Base-by-base conservation (phyloP, 1,140 invertebrate genomes). In the Cylas formicarius region DNA sequence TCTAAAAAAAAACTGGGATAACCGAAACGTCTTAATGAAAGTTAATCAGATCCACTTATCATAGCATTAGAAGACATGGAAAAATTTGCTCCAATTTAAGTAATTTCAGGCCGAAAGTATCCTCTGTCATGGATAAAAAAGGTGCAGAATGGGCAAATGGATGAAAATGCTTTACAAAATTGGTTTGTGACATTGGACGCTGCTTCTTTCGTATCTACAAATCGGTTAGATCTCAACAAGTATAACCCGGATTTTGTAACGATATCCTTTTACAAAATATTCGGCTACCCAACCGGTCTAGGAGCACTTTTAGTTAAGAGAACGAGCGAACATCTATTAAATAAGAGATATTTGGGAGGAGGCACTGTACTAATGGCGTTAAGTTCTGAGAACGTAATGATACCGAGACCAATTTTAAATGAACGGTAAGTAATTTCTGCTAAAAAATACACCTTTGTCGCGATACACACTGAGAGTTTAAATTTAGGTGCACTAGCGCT, bases 211-310 rank as follows among this genome's bases (percentile, higher is more conserved):
- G 82, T 81, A 2, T 75, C 82, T n/a, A 90, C 86, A 20, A 89
- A 77, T 66, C 67, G 68, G 13, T 68, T 97, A 31, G 79, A 97
- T 72, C 70, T 97, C 27, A 72, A 73, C 0, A 43, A 58, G 9
- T 72, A 70, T 27, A 77, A 83, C 49, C 86, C 91, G 13, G 90
- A 97, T 68, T 97, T 96, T 74, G 77, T 96, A 0, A 80, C 78
- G 34, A 23, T 97, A 4, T 97, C 94, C 1, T 97, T 97, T 71
- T 97, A 97, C 69, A 98, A 98, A 76, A 90, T 98, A 58, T 97
- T 98, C 73, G 95, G 95, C 3, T 96, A 85, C 70, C 94, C 95
- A 4, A 96, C 92, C 42, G 94, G 86, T n/a, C 65, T 87, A 52
- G 94, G 93, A 19, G 90, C 88, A 23, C 64, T 97, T 2, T 57